Percentiles rank a stretch among this genome's conserved stretches.
Conservation (phyloP, 2,888 invertebrate species). For the Zele albiditarsus region DNA sequence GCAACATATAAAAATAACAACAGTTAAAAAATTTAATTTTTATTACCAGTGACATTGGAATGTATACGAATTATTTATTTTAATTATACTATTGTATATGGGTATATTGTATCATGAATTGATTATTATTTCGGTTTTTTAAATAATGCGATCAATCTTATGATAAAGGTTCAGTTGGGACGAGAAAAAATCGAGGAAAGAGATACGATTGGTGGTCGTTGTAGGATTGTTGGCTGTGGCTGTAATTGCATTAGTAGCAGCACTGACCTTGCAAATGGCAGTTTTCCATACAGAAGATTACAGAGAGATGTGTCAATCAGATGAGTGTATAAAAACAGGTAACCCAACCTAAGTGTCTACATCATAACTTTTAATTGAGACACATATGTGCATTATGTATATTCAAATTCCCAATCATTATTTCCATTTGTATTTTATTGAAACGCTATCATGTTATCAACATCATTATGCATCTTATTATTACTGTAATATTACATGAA, state of each 20-base stretch:
- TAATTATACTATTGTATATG: neutral
- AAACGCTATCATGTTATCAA: neutral
- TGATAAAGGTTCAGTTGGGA: slow-evolving; percentile 52
- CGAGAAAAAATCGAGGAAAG: slow-evolving; percentile 61
- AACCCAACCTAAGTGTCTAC: slow-evolving; percentile 14
- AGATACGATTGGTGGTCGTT: slow-evolving; percentile 65
- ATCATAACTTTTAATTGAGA: neutral
- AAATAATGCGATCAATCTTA: neutral
- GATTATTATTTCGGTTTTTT: neutral
- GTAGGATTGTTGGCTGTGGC: slow-evolving; percentile 66
- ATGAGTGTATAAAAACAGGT: slow-evolving; percentile 80
- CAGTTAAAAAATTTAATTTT: neutral
- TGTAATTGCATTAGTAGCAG: slow-evolving; percentile 66
- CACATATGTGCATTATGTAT: neutral
- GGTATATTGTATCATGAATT: slow-evolving; percentile 19
- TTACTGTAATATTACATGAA: neutral
- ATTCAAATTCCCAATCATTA: neutral
- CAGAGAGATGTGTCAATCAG: slow-evolving; percentile 75
- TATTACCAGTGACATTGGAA: neutral
- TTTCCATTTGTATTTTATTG: neutral
- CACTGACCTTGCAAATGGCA: slow-evolving; percentile 65
- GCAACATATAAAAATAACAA: neutral
- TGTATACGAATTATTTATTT: neutral
- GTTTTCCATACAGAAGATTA: slow-evolving; percentile 63
- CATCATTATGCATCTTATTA: neutral